These are phyloP conservation scores for Gadus chalcogrammus DNA, from an alignment of 2,113 vertebrate species.

Conservation along the genomic window DNA sequence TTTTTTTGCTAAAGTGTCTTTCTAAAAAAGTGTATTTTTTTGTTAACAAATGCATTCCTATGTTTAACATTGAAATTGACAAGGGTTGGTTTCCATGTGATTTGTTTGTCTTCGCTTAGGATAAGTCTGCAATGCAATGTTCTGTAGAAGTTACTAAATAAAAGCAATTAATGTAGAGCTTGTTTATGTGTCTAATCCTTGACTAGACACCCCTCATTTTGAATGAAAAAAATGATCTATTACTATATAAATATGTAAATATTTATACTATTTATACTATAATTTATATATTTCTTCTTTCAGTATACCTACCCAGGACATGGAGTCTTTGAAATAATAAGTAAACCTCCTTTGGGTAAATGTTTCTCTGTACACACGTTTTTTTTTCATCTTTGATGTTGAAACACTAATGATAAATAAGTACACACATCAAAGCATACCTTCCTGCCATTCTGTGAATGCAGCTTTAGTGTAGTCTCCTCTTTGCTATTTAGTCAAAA, in stretches of 20 bases:
- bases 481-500: constrained; percentile 17
- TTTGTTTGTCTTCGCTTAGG: neutral
- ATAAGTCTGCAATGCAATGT: neutral
- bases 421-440: too few species aligned
- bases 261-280: neutral
- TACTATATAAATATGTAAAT: too few species aligned
- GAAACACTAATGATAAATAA: too few species aligned
- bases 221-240: too few species aligned
- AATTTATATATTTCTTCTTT: too few species aligned
- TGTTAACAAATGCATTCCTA: constrained; percentile 20
- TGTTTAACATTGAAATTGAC: neutral
- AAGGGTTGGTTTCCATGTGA: neutral
- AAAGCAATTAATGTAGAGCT: neutral
- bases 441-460: too few species aligned
- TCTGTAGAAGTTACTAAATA: neutral
- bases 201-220: neutral
- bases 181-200: neutral
- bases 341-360: too few species aligned
- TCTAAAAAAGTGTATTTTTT: constrained; percentile 16
- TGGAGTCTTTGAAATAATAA: too few species aligned
- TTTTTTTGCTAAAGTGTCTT: neutral
- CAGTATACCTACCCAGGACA: too few species aligned
- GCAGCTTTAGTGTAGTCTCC: neutral
- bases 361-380: too few species aligned
- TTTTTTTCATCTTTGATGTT: too few species aligned